Base-by-base conservation (phyloP, 2,797 vertebrate genomes). In the Chromobotia macracanthus region DNA sequence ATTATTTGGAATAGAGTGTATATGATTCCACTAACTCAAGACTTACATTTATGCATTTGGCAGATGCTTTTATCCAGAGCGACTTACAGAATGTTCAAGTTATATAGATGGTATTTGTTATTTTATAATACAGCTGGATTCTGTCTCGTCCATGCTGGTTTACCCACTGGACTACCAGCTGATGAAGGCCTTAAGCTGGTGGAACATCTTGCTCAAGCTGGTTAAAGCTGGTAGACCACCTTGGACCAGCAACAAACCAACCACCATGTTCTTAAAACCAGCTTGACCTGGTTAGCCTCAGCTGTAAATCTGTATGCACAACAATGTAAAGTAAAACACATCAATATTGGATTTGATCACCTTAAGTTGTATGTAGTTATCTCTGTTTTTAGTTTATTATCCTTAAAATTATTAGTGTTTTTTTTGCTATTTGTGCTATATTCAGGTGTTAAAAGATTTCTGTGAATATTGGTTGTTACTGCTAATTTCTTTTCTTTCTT, bases 181-280 rank as follows among this genome's bases (percentile, higher is more conserved):
- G 50, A 15, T n/a, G 44, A 46, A 46, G 12, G 44, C 9, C 12
- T 46, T 12, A 53, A 50, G 12, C 58, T 58, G 55, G 6, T 0
- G 21, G 55, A 23, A 15, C n/a, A 23, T 19, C 55, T 3, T 58
- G 55, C 19, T 21, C 19, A 23, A 65, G 41, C 44, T 51, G 72
- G 25, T 23, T 75, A 75, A n/a, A 75, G 15, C n/a, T 38, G 46
- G 44, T 75, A 51, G 60, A 64, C 44, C 25, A 72, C 38, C 28
- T 35, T n/a, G 11, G 38, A 38, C 50, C 50, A 18, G 50, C 50
- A 51, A 18, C 15, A 51, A 51, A n/a, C 71, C 38, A 28, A 4
- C 28, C 4, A 16, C 7, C 16, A n/a, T 60, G 15, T 28, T 61
- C 9, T 11, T 18, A 72, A 23, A 19, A 21, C 48, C 35, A 28